Base-by-base conservation (phyloP, 1,140 invertebrate genomes). In the Drosophila azteca region DNA sequence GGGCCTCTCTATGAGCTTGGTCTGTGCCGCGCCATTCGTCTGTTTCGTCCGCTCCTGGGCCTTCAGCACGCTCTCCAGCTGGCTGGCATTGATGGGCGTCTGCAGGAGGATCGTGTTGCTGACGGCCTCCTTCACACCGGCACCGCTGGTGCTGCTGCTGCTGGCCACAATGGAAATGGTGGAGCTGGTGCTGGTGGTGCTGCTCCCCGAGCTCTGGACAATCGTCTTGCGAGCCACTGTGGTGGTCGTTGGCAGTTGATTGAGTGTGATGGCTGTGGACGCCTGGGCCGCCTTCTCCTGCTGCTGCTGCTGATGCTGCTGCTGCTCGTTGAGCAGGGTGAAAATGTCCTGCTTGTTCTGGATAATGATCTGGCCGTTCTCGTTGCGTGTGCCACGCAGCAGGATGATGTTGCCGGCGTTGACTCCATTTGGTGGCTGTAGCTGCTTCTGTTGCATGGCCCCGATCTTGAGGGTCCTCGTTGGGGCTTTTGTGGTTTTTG, bases 301-400 rank as follows among this genome's bases (percentile, higher is more conserved):
- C 11, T 69, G 64, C 35, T 65, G 8, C 24, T 26, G 4, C 46
- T 77, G 84, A 43, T 88, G 78, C n/a, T 90, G 88, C 22, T 89
- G 87, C 54, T 90, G 83, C 26, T 90, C 90, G 57, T 72, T 91
- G 31, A 90, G 76, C 65, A 92, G 73, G 44, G 76, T 91, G 7
- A 92, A 79, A 52, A 92, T 87, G 15, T 91, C 91, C 74, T 92
- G 91, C 35, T 91, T 91, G 53, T 92, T 92, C 57, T 92, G 91
- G 50, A 92, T 90, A 41, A 92, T 90, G 52, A 92, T 92, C 73
- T 92, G 90, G 17, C 91, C 91, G 82, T 92, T 91, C 64, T 92
- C 91, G 46, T 91, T 92, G 50, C 91, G 84, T n/a, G 91, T 79
- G 48, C 91, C 91, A 31, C 91, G 91, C 79, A 92, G 54, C 74